Percentiles rank a stretch among this genome's conserved stretches.
Evolutionary conservation across 2,797 vertebrate genomes (phyloP).

Genomic region (Pogoniulus pusillus): DNA sequence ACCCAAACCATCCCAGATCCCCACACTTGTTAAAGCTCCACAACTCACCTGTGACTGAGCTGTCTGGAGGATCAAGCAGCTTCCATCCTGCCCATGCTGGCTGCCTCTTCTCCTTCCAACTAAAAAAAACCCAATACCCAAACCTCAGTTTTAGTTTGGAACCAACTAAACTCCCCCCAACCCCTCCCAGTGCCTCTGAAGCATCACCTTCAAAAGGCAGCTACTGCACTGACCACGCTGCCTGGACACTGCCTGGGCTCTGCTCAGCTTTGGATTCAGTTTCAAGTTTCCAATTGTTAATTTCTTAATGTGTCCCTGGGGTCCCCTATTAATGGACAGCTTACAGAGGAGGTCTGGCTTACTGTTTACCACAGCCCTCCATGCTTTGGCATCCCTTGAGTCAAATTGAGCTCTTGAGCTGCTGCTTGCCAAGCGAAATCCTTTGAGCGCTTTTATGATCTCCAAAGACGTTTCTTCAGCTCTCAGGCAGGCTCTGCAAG

Average conservation of each 20-base stretch:
- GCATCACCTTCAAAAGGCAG: neutral
- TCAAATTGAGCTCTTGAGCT: neutral
- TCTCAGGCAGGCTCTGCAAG: neutral
- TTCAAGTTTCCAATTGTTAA: constrained; percentile 54
- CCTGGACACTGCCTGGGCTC: neutral
- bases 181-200: neutral
- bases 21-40: neutral
- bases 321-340: constrained; percentile 52
- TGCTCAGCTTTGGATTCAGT: neutral
- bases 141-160: neutral
- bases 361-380: constrained; percentile 52
- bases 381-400: constrained; percentile 52
- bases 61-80: neutral
- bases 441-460: constrained; percentile 62
- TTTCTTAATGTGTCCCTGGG: constrained; percentile 51
- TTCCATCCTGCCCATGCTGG: neutral
- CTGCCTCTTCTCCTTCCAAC: neutral
- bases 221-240: neutral
- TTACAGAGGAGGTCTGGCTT: constrained; percentile 49
- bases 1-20: no score
- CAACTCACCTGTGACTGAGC: fast-evolving
- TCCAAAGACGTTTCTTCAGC: constrained; percentile 50
- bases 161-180: neutral
- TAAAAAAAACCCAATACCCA: neutral
- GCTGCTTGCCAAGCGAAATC: constrained; percentile 55